Conservation (phyloP, 2,888 invertebrate genomes). For the Mongoloraphidia duomilia region DNA sequence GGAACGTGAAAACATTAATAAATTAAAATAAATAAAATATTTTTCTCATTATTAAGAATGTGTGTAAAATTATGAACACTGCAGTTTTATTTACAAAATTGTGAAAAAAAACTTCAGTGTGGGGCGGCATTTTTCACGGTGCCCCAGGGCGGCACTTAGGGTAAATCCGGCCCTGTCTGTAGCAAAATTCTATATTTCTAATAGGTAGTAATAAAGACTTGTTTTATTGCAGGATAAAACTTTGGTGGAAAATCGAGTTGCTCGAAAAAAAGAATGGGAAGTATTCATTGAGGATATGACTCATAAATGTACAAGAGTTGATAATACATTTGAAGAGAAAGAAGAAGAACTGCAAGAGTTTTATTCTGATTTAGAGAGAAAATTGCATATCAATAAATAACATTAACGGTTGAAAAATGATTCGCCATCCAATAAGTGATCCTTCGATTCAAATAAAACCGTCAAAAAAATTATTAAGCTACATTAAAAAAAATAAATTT, state of each 20-base stretch:
- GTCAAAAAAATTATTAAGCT: slow-evolving; percentile 33
- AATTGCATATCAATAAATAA: slow-evolving; percentile 43
- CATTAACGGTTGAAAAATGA: slow-evolving; percentile 12
- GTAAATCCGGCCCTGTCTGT: too few relatives aligned
- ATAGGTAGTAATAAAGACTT: too few relatives aligned
- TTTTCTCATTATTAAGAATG: too few relatives aligned
- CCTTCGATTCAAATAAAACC: slow-evolving; percentile 49
- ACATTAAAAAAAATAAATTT: too few relatives aligned
- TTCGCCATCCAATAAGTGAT: slow-evolving; percentile 38
- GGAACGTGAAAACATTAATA: too few relatives aligned
- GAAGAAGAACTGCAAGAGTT: slow-evolving; percentile 61
- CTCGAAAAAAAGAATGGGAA: slow-evolving; percentile 50
- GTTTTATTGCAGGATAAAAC: slow-evolving; percentile 28
- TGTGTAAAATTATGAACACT: too few relatives aligned
- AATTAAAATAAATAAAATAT: too few relatives aligned
- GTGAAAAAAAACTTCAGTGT: too few relatives aligned
- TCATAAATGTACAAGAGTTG: slow-evolving; percentile 58
- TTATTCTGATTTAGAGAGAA: slow-evolving; percentile 60
- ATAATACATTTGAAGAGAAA: slow-evolving; percentile 62
- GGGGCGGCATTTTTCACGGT: too few relatives aligned
- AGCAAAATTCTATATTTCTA: too few relatives aligned
- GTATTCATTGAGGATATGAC: slow-evolving; percentile 66
- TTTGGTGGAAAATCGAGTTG: slow-evolving; percentile 33
- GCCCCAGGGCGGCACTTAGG: too few relatives aligned
- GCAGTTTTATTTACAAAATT: too few relatives aligned